Percentiles rank a stretch among this genome's conserved stretches.
Conservation (phyloP, 1,140 invertebrate species). For the Lithobius niger region DNA sequence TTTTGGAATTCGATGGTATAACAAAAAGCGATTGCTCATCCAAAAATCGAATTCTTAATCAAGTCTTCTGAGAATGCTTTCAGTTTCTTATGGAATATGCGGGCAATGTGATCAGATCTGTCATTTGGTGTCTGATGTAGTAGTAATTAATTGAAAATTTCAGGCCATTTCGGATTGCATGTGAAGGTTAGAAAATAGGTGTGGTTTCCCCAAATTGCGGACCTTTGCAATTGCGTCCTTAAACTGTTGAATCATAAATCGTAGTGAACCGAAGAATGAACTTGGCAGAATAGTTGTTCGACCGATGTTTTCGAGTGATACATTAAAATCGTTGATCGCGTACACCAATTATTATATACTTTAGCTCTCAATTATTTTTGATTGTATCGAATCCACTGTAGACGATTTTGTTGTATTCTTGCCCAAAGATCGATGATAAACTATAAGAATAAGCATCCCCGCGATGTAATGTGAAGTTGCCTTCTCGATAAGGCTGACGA, state of each 20-base stretch:
- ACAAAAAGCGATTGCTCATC: constrained; percentile 12
- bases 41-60: constrained; percentile 16
- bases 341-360: constrained; percentile 33
- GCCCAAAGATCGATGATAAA: neutral
- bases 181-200: constrained; percentile 23
- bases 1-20: constrained; percentile 25
- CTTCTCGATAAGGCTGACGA: constrained; percentile 6
- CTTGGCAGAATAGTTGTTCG: neutral
- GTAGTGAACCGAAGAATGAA: neutral
- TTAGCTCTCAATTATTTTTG: constrained; percentile 36
- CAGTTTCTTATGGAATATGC: constrained; percentile 12
- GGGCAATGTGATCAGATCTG: constrained; percentile 18
- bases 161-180: constrained; percentile 22
- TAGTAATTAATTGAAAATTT: constrained; percentile 19
- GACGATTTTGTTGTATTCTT: constrained; percentile 35
- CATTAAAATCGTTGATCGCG: constrained; percentile 18
- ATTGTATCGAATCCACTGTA: constrained; percentile 30
- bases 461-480: constrained; percentile 3
- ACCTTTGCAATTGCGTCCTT: constrained; percentile 30
- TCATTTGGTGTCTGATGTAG: constrained; percentile 14
- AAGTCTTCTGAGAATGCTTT: constrained; percentile 16
- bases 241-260: neutral
- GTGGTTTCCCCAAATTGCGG: constrained; percentile 10
- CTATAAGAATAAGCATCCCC: neutral
- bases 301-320: neutral